These are phyloP conservation scores for Serranus cabrilla DNA, from an alignment of 2,797 vertebrate genomes.

Conservation along the genomic window DNA sequence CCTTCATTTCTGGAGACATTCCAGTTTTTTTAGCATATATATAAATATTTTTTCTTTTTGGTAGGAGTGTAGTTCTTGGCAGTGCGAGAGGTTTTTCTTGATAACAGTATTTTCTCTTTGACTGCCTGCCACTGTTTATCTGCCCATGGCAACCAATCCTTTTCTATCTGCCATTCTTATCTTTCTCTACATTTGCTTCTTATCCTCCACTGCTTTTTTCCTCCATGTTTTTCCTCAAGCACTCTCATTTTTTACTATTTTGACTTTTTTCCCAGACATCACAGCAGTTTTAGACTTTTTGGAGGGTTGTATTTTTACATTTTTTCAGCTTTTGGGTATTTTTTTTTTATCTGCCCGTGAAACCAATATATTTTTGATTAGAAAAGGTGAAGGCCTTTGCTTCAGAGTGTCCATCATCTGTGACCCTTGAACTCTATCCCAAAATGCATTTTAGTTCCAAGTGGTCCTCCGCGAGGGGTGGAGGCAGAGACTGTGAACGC, in stretches of 20 bases:
- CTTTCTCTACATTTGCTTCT: slow-evolving; percentile 79
- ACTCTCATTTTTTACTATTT: slow-evolving; percentile 80
- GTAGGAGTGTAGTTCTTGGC: slow-evolving; percentile 71
- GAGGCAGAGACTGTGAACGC: slow-evolving; percentile 97
- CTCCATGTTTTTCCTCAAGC: slow-evolving; percentile 75
- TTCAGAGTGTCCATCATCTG: slow-evolving; percentile 85
- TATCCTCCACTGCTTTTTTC: slow-evolving; percentile 78
- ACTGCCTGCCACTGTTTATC: slow-evolving; percentile 80
- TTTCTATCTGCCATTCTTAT: slow-evolving; percentile 81
- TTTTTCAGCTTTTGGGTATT: slow-evolving; percentile 47
- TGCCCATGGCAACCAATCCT: slow-evolving; percentile 75
- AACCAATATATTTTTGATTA: slow-evolving; percentile 50
- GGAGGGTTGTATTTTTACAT: slow-evolving; percentile 57
- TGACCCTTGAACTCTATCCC: slow-evolving; percentile 90
- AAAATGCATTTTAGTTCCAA: slow-evolving; percentile 98
- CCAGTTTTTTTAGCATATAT: neutral
- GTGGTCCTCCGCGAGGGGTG: slow-evolving; percentile 95
- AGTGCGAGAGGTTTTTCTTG: slow-evolving; percentile 68
- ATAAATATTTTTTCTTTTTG: slow-evolving; percentile 23
- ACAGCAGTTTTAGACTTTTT: slow-evolving; percentile 72
- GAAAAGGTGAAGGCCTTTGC: slow-evolving; percentile 77
- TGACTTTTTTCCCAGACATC: slow-evolving; percentile 73
- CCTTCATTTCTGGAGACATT: slow-evolving; percentile 16
- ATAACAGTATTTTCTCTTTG: slow-evolving; percentile 79
- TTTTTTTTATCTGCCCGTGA: slow-evolving; percentile 50